Evolutionary conservation across 2,797 vertebrate species (phyloP).

Genomic region (Forpus xanthops): DNA sequence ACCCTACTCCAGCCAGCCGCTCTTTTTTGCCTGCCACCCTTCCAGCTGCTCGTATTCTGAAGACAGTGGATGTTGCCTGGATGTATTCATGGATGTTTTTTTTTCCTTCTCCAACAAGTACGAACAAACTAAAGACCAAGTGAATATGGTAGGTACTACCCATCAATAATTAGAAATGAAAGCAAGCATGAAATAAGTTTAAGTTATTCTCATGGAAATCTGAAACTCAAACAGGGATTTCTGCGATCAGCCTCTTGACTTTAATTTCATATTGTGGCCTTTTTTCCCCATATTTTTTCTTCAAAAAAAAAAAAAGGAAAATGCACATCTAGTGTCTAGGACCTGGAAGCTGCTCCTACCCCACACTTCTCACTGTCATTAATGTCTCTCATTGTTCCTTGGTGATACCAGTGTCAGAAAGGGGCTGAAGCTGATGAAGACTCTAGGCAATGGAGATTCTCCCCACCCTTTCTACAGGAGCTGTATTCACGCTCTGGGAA

Average conservation of each 20-base stretch:
- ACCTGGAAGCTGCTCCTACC: background rate
- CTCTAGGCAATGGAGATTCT: background rate
- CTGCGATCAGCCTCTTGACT: background rate
- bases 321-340: background rate
- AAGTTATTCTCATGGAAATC: background rate
- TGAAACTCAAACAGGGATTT: background rate
- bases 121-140: background rate
- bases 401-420: background rate
- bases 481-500: background rate
- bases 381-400: background rate
- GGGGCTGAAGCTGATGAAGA: background rate
- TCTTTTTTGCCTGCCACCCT: background rate
- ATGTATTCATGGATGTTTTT: background rate
- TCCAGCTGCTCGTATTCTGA: background rate
- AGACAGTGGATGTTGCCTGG: background rate
- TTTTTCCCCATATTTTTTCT: background rate
- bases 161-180: conserved; percentile 12
- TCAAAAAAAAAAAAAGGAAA: background rate
- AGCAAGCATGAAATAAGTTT: conserved; percentile 4
- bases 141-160: background rate
- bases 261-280: background rate
- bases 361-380: background rate
- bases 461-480: background rate
- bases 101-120: background rate
- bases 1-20: background rate